Percentiles rank a stretch among this genome's conserved stretches.
Evolutionary conservation across 2,888 invertebrate species (phyloP).

Genomic region (Neoaliturus tenellus): DNA sequence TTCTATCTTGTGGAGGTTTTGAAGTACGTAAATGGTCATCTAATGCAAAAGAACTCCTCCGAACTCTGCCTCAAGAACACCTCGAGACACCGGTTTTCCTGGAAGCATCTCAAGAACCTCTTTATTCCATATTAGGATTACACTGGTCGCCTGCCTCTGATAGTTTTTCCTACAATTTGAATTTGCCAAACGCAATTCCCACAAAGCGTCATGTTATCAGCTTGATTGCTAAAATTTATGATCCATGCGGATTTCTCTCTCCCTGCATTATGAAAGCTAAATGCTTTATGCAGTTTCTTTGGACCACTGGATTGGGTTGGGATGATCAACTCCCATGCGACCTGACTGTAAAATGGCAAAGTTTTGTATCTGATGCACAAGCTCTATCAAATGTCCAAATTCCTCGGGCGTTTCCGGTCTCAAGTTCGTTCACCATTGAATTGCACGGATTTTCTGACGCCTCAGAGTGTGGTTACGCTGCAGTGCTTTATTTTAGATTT

Average conservation of each 20-base stretch:
- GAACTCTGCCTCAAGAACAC: background rate
- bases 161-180: background rate
- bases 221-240: constrained; percentile 4
- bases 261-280: constrained; percentile 7
- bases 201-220: background rate
- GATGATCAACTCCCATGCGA: background rate
- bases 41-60: constrained; percentile 17
- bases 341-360: background rate
- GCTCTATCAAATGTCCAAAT: background rate
- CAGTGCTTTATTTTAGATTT: too few relatives aligned
- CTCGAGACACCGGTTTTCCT: background rate
- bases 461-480: too few relatives aligned
- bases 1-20: background rate
- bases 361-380: background rate
- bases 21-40: constrained; percentile 55
- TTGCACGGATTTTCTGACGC: constrained; percentile 2
- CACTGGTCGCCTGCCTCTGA: background rate
- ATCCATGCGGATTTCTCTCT: constrained; percentile 5
- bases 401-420: background rate
- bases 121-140: background rate
- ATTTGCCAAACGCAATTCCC: background rate
- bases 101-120: background rate
- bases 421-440: background rate
- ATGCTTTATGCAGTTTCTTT: background rate
- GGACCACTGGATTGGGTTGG: background rate